These are phyloP conservation scores for Cylas formicarius DNA, from an alignment of 1,140 invertebrate species.

Conservation along the genomic window DNA sequence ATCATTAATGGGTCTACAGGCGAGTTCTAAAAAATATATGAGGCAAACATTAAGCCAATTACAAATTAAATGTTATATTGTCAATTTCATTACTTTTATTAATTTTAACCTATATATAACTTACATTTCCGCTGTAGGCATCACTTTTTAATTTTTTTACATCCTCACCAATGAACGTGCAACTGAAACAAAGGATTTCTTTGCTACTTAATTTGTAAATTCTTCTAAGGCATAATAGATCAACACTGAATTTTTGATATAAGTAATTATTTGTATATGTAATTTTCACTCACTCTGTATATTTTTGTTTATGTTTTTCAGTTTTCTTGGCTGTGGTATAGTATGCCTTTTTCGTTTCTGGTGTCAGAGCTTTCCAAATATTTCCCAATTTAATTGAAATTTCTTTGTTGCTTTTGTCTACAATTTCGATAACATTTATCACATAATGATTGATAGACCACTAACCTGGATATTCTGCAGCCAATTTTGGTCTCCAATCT, in stretches of 20 bases:
- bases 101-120: too few species aligned
- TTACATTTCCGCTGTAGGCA: too few species aligned
- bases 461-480: conserved; percentile 40
- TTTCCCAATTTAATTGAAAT: conserved; percentile 47
- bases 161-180: too few species aligned
- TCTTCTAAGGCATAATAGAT: too few species aligned
- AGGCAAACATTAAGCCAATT: too few species aligned
- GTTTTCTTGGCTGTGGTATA: conserved; percentile 42
- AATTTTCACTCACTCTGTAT: conserved; percentile 35
- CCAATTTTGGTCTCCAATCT: conserved; percentile 45
- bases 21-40: too few species aligned
- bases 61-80: too few species aligned
- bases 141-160: too few species aligned
- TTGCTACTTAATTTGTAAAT: too few species aligned
- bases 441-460: conserved; percentile 12
- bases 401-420: conserved; percentile 45
- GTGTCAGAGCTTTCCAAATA: conserved; percentile 46
- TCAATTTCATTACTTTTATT: too few species aligned
- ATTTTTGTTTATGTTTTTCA: conserved; percentile 47
- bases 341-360: conserved; percentile 43
- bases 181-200: too few species aligned
- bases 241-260: neutral
- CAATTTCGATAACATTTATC: conserved; percentile 11
- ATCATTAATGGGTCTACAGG: too few species aligned
- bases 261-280: neutral